Base-by-base conservation (phyloP, 2,797 vertebrate species). In the Acestrorhynchus altus region DNA sequence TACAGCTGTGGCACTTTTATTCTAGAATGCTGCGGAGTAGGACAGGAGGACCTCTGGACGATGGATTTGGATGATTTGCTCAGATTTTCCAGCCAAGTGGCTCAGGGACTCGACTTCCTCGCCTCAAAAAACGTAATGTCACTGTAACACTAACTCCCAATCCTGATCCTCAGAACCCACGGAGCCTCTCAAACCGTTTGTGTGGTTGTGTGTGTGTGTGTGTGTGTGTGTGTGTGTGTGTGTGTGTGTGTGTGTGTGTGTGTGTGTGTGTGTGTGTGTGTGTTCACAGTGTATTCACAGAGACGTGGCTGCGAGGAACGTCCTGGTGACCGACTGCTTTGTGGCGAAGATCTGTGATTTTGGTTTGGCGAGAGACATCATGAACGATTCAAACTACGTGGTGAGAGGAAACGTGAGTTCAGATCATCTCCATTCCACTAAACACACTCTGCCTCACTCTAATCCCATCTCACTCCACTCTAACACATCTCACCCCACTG, bases 341-440 rank as follows among this genome's bases (percentile, higher is more conserved):
- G 87, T 96, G 24, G 97, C 96, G 77, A 99, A 99, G 90, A 99
- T 99, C 81, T 98, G 98, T 49, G 98, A 99, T 92, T 99, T 99
- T 0, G 98, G 98, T 64, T 92, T 99, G 87, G 98, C 98, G 0
- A 90, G 98, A 47, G 98, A 99, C 85, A 97, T 99, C 83, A 94
- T 95, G 87, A 95, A 98, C 0, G 98, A 99, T 42, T 92, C 93
- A 3, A 99, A 95, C 82, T 99, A 99, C 16, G 95, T 99, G 0
- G 96, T 99, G 6, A 97, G 98, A 85, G 98, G 98, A 89, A 99
- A 99, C 0, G 98, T 99, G 81, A 94, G 96, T 92, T 9, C 1
- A 46, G 28, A 13, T 2, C 31, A 35, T n/a, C n/a, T n/a, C n/a
- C n/a, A n/a, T n/a, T n/a, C n/a, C n/a, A n/a, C n/a, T 35, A 35